Base-by-base conservation (phyloP, 2,113 vertebrate species). In the Oreochromis aureus region DNA sequence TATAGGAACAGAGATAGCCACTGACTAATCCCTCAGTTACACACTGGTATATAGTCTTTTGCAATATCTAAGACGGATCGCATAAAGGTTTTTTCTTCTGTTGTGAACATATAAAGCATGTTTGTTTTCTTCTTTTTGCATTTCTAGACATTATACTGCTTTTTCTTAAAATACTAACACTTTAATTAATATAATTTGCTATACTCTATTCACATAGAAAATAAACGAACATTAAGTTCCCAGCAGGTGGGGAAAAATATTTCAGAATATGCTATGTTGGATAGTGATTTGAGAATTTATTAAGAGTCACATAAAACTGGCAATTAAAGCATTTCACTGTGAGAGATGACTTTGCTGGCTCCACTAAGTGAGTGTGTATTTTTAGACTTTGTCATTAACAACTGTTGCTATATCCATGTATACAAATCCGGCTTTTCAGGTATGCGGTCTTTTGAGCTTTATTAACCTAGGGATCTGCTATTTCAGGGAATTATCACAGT, bases 321-420 rank as follows among this genome's bases (percentile, higher is more conserved):
- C n/a, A 73, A 58, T 78, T 24, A 36, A 81, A 81, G 16, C 61
- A 59, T 84, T 89, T 86, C 13, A 73, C 10, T 58, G 8, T 16
- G 7, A 15, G 27, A 9, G 3, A 84, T 71, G 86, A 83, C 15
- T 54, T 18, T 55, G 44, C 39, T 22, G 10, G 59, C 39, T 80
- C 10, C 6, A 4, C 15, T 73, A 10, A 51, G n/a, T 55, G 22
- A 44, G 34, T 6, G 59, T 41, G 7, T 92, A 91, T 92, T 91
- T 91, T 92, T 89, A 93, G 89, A 85, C 69, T 36, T 1, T 89
- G 55, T 86, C 91, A 90, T 3, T 58, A 86, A 53, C 89, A 91
- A 85, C 86, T 91, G 86, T 88, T 84, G 66, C 54, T 81, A 30
- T 85, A 66, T 88, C 41, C 78, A 87, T 46, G 53, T 66, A 83